phyloP scores from a whole-genome alignment of 2,888 invertebrate species.

The Gryllus longicercus region DNA sequence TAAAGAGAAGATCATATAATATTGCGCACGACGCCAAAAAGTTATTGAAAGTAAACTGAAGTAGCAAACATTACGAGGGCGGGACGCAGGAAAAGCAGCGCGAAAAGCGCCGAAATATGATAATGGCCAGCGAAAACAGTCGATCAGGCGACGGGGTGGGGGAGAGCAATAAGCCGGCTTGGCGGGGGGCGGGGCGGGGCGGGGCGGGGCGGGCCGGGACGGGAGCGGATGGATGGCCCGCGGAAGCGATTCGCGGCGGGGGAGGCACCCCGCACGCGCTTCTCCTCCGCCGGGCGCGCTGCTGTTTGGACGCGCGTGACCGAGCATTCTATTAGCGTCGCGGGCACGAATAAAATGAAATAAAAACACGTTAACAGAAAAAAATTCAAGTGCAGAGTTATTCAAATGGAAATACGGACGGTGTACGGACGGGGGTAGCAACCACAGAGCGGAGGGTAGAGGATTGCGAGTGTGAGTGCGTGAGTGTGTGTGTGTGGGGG shows the following conservation, averaged over 20 bases:
- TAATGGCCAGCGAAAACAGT: too few relatives aligned
- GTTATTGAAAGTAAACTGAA: too few relatives aligned
- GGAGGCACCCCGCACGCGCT: not conserved
- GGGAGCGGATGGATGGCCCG: not conserved
- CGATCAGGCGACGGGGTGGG: not conserved
- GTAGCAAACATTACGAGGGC: too few relatives aligned
- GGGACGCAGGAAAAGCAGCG: too few relatives aligned
- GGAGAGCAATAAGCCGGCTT: not conserved
- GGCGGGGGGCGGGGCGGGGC: not conserved
- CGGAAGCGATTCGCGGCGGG: not conserved
- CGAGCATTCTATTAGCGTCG: not conserved
- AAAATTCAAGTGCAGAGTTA: not conserved
- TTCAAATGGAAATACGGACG: not conserved
- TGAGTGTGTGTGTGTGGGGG: too few relatives aligned
- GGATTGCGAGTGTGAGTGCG: too few relatives aligned
- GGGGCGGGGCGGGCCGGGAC: not conserved
- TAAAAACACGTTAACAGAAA: not conserved
- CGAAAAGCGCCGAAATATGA: too few relatives aligned
- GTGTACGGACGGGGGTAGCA: not conserved
- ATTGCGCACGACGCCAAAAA: too few relatives aligned
- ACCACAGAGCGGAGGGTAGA: not conserved
- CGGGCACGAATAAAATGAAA: not conserved
- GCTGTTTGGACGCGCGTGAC: not conserved
- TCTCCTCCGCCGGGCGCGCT: not conserved
- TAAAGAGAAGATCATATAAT: too few relatives aligned